Conservation (phyloP, 2,113 vertebrate species). For the Entomyzon cyanotis region DNA sequence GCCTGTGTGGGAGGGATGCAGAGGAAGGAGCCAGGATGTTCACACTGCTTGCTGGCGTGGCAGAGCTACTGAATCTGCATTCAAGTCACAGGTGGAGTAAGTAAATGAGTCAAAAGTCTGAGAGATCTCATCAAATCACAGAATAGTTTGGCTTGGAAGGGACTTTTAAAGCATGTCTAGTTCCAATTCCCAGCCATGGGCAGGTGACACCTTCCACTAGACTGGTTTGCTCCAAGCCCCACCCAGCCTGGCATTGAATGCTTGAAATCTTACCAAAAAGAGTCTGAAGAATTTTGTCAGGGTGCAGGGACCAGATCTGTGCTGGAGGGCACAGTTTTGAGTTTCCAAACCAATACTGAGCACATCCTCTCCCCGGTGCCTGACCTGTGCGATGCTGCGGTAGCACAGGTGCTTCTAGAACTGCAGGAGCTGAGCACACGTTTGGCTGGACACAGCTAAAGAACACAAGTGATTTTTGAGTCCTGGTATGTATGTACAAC, state of each 20-base stretch:
- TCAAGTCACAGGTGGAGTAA: not conserved
- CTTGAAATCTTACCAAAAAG: not conserved
- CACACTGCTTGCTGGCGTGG: not conserved
- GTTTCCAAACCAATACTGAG: not conserved
- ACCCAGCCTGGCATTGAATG: not conserved
- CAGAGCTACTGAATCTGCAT: not conserved
- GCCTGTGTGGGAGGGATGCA: accelerated
- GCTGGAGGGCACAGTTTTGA: not conserved
- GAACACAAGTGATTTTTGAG: not conserved
- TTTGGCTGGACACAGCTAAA: not conserved
- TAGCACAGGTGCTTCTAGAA: accelerated
- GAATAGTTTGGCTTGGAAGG: not conserved
- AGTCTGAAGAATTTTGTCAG: not conserved
- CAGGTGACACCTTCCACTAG: not conserved
- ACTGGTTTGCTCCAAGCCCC: not conserved
- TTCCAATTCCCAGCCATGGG: not conserved
- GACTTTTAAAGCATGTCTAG: not conserved
- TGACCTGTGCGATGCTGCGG: accelerated
- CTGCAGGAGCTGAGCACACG: accelerated
- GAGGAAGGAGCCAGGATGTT: not conserved
- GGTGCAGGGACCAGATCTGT: not conserved
- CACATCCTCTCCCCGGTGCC: not conserved
- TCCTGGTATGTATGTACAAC: accelerated
- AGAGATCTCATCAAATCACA: not conserved
- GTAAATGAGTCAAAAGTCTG: not conserved